These are phyloP conservation scores for Pygoscelis adeliae DNA, from an alignment of 2,113 vertebrate species.

Conservation along the genomic window DNA sequence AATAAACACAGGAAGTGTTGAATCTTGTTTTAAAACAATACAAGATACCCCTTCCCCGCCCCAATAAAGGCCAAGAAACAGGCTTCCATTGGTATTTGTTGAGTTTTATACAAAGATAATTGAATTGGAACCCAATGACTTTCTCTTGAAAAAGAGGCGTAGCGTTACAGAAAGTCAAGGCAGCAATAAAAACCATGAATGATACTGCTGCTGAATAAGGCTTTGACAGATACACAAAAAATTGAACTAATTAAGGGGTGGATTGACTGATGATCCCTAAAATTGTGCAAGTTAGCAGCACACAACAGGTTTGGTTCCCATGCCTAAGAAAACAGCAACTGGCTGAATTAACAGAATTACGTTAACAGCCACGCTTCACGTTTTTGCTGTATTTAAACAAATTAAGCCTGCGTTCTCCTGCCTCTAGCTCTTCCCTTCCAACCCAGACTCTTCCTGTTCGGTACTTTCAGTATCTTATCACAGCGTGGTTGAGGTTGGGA, in stretches of 20 bases:
- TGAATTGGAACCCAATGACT: background rate
- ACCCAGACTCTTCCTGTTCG: background rate
- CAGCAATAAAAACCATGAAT: background rate
- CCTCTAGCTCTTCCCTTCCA: background rate
- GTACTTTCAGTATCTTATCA: background rate
- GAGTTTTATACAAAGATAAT: background rate
- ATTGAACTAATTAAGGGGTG: background rate
- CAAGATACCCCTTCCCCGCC: background rate
- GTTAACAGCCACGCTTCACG: background rate
- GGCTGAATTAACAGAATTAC: background rate
- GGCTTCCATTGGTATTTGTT: background rate
- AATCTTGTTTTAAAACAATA: conserved; percentile 35
- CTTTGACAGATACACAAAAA: background rate
- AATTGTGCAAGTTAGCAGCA: background rate
- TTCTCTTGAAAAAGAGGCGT: background rate
- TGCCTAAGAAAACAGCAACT: background rate
- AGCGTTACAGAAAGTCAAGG: background rate
- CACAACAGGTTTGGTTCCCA: background rate
- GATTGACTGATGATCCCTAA: background rate
- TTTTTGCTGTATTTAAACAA: background rate
- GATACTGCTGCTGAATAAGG: background rate
- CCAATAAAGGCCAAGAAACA: background rate
- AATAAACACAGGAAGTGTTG: background rate
- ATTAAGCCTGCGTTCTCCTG: background rate
- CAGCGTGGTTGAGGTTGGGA: background rate